Evolutionary conservation across 2,797 vertebrate genomes (phyloP).

Genomic region (Schizopygopsis malacanthus): DNA sequence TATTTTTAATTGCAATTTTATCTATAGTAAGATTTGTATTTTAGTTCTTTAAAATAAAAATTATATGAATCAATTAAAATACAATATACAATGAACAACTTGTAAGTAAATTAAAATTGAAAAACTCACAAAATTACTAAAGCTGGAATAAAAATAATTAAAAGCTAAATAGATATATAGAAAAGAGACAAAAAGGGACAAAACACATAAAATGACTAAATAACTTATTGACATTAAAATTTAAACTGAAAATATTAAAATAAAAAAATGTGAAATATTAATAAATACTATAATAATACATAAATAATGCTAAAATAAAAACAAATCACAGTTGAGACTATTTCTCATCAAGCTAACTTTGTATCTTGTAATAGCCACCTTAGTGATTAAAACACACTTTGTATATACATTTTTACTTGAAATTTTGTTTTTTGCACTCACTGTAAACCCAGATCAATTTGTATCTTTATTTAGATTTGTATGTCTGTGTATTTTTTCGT

Average conservation of each 20-base stretch:
- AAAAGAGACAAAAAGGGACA: not conserved
- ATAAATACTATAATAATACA: not conserved
- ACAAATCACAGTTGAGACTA: too few relatives aligned
- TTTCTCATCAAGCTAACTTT: not conserved
- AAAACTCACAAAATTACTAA: not conserved
- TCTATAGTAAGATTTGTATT: not conserved
- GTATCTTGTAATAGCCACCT: not conserved
- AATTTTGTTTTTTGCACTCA: not conserved
- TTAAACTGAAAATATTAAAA: not conserved
- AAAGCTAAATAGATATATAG: not conserved
- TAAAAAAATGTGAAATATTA: not conserved
- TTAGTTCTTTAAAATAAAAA: not conserved
- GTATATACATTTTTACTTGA: not conserved
- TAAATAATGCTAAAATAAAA: not conserved
- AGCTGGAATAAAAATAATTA: not conserved
- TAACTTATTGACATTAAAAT: not conserved
- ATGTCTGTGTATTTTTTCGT: not conserved
- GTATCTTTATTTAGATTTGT: not conserved
- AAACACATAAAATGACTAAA: not conserved
- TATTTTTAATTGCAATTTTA: not conserved
- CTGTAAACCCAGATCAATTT: not conserved
- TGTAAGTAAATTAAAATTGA: not conserved
- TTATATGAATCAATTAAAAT: not conserved
- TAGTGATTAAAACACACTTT: not conserved
- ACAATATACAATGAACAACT: not conserved